Conservation (phyloP, 2,113 vertebrate genomes). For the Lophochroa leadbeateri region DNA sequence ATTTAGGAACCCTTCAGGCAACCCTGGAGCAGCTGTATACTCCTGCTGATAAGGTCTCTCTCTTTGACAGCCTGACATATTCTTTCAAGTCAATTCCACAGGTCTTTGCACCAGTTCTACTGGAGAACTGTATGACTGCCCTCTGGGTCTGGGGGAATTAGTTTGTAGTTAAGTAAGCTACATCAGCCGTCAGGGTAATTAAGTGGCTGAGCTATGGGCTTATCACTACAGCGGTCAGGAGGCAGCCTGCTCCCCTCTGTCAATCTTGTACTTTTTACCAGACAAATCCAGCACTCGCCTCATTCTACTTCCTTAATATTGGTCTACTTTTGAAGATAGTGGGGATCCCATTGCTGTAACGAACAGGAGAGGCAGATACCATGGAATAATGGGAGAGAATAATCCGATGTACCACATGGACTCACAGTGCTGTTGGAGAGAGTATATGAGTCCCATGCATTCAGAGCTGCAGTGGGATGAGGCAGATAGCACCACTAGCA, state of each 20-base stretch:
- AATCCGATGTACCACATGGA: fast-evolving
- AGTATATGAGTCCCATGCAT: fast-evolving
- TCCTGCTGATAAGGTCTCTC: neutral
- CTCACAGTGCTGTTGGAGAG: neutral
- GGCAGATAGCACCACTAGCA: neutral
- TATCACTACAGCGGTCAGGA: neutral
- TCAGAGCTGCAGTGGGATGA: neutral
- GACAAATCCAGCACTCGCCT: neutral
- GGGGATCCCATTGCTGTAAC: neutral
- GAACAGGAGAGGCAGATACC: neutral
- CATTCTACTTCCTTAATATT: neutral
- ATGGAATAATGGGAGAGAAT: neutral
- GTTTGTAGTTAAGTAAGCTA: neutral
- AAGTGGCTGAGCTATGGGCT: neutral
- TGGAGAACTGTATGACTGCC: neutral
- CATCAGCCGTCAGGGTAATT: neutral
- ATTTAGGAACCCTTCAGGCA: constrained; percentile 48
- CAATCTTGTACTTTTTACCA: neutral
- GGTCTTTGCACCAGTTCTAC: neutral
- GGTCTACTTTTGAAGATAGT: neutral
- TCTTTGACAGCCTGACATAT: neutral
- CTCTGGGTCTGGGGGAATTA: neutral
- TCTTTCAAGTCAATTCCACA: constrained; percentile 4
- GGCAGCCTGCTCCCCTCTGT: neutral
- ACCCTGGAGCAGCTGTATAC: neutral